Evolutionary conservation across 2,888 invertebrate species (phyloP), one percentile per base, ranked within the genome.

Genomic region (Ichneumoninae sp.): DNA sequence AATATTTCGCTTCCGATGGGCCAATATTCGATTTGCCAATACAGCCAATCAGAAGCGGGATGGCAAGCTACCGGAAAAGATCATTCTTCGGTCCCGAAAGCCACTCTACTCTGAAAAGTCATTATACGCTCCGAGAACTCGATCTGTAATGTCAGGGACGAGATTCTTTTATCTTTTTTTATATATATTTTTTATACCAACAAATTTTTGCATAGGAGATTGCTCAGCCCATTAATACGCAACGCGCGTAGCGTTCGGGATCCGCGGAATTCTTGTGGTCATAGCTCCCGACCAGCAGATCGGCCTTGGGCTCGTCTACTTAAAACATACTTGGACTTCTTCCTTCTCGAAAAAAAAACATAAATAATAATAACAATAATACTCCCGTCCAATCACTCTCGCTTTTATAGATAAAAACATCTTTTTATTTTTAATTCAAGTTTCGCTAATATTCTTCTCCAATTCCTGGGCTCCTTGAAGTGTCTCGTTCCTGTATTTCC

Each of bases 71-170:
- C 87, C 83, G 82, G 85, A 75, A 81, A 86, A 79, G 77, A 85
- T 86, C 82, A 63, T 63, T 63, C 13, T 33, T n/a, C 63, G 33
- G 10, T 63, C 30, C 33, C 1, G 0, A 26, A 30, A 78, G 87
- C 76, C 85, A 74, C 52, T 57, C 26, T n/a, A 50, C 71, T 60
- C 44, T 60, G 47, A 30, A 36, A 47, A 30, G 4, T 16, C 57
- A 13, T 54, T 22, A n/a, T 22, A 63, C 63, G 16, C 63, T 54
- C 19, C 10, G 19, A 30, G 47, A 86, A 87, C 87, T 86, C 85
- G 85, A 86, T 88, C 80, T 83, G 88, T 87, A 88, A 89, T 87
- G 88, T 88, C 89, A 88, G 87, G 87, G 88, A 87, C 87, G 60
- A 30, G 77, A 40, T 68, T 66, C 73, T 84, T 84, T 83, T 73